These are phyloP conservation scores for Salvelinus alpinus DNA, from an alignment of 2,113 vertebrate genomes.

Conservation along the genomic window DNA sequence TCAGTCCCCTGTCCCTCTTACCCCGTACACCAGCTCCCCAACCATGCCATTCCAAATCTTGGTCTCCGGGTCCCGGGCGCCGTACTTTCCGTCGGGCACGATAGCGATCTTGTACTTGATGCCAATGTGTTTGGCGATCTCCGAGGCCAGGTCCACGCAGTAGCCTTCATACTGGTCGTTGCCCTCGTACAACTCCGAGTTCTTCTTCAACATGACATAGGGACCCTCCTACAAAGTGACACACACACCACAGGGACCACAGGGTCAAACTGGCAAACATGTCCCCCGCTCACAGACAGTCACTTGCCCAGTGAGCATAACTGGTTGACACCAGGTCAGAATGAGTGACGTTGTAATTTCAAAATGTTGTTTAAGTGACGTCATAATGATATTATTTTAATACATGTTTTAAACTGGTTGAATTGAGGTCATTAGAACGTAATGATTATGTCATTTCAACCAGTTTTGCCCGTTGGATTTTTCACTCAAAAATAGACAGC, in stretches of 20 bases:
- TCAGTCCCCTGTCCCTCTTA: slow-evolving; percentile 67
- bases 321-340: too few species aligned
- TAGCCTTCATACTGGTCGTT: slow-evolving; percentile 99
- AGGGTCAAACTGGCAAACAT: slow-evolving; percentile 18
- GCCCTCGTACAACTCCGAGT: slow-evolving; percentile 96
- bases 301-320: too few species aligned
- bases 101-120: slow-evolving; percentile 99
- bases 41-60: slow-evolving; percentile 99
- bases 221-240: slow-evolving; percentile 94
- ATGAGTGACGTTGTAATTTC: too few species aligned
- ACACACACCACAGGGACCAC: slow-evolving; percentile 67
- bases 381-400: too few species aligned
- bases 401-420: too few species aligned
- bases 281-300: background rate
- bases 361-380: too few species aligned
- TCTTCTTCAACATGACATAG: slow-evolving; percentile 99
- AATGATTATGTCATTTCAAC: too few species aligned
- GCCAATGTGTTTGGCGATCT: slow-evolving; percentile 99
- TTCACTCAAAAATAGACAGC: too few species aligned
- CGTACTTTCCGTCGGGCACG: slow-evolving; percentile 97
- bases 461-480: too few species aligned
- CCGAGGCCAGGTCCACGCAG: slow-evolving; percentile 98
- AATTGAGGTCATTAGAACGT: too few species aligned
- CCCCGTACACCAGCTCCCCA: slow-evolving; percentile 99
- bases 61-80: slow-evolving; percentile 97